Base-by-base conservation (phyloP, 2,888 invertebrate genomes). In the Corbicula japonica region DNA sequence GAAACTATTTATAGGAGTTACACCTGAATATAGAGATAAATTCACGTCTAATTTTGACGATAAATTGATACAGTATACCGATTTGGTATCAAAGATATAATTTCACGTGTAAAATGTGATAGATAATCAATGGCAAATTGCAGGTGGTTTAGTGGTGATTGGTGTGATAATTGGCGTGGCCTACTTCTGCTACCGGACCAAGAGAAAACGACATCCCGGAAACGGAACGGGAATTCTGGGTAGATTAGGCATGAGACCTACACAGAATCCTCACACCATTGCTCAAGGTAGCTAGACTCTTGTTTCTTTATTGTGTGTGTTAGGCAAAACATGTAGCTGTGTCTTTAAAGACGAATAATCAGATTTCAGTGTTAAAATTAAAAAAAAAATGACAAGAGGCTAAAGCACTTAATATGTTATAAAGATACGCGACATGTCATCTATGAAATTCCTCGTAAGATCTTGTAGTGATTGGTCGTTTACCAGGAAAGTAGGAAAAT, bases 141-240 rank as follows among this genome's bases (percentile, higher is more conserved):
- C 52, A 72, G 72, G 72, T 18, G 77, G 58, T 8, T 38, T 72
- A 2, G 44, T 77, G 1, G 66, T 77, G 1, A 28, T 81, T 18
- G 65, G 58, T n/a, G 68, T 75, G 1, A 52, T 81, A 1, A 58
- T 75, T 18, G 77, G 63, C 5, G 73, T 61, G 2, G 76, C 62
- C 4, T 76, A 70, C 58, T 83, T 74, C 52, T 83, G 78, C 44
- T 83, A 76, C 58, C 56, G 70, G 26, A 76, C 73, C 44, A 83
- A 83, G 41, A 41, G 32, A 21, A 73, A 73, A 30, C 56, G 56
- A 18, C 60, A 66, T 26, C 41, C 32, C n/a, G 26, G 15, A 0
- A 26, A 10, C 8, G 58, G 34, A 12, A 34, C 38, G 0, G 71
- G 65, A 2, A 65, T 61, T 44, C 41, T 71, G 23, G 71, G 71